A percentile compares a stretch with the other conserved stretches of the same genome.
Evolutionary conservation across 1,140 invertebrate genomes (phyloP).

Genomic region (Delia radicum): DNA sequence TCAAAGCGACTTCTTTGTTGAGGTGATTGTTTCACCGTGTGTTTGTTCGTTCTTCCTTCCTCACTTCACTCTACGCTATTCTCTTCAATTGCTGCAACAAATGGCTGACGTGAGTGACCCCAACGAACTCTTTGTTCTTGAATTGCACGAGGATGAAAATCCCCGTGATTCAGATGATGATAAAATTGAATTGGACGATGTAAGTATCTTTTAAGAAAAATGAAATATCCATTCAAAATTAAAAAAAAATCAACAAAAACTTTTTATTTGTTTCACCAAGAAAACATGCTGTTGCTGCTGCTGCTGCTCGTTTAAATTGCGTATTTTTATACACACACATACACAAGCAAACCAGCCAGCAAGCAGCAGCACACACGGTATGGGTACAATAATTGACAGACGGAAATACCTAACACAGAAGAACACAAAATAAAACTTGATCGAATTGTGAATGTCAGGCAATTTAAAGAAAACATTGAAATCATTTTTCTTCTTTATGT

Average conservation of each 20-base stretch:
- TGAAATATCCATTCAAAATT: neutral
- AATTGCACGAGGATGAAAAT: slow-evolving; percentile 74
- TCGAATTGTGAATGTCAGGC: slow-evolving; percentile 2
- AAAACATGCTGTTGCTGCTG: slow-evolving; percentile 5
- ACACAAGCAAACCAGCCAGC: neutral
- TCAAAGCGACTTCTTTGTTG: slow-evolving; percentile 11
- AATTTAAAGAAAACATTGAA: too few relatives aligned
- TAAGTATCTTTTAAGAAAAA: slow-evolving; percentile 55
- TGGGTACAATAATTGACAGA: neutral
- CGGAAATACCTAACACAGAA: neutral
- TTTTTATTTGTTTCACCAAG: neutral
- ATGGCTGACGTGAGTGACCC: slow-evolving; percentile 67
- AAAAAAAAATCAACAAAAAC: neutral
- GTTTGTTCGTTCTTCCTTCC: too few relatives aligned
- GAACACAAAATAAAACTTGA: neutral
- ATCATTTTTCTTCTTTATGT: too few relatives aligned
- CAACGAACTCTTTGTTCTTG: slow-evolving; percentile 79
- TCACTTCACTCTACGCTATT: slow-evolving; percentile 28
- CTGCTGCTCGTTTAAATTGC: neutral
- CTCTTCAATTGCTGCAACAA: slow-evolving; percentile 5
- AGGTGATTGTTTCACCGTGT: slow-evolving; percentile 8
- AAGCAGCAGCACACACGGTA: neutral
- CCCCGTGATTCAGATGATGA: slow-evolving; percentile 80
- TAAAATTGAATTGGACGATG: slow-evolving; percentile 80
- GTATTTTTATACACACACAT: neutral